phyloP scores from a whole-genome alignment of 2,797 vertebrate species.

The Bryconaethiops microstoma region DNA sequence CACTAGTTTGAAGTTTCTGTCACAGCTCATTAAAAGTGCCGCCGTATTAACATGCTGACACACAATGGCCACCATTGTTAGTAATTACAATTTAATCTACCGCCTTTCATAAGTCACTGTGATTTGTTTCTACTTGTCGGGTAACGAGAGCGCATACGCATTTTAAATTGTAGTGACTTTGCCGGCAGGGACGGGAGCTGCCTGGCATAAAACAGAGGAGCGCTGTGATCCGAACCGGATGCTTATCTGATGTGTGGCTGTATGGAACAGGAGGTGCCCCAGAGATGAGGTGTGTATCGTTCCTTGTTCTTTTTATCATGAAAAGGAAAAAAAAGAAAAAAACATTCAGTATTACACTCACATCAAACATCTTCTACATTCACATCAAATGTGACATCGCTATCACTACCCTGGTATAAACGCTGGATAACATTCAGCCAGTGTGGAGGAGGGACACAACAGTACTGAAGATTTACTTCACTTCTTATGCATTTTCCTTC shows the following conservation, averaged over 20 bases:
- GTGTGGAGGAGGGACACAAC: not conserved
- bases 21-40: slow-evolving; percentile 67
- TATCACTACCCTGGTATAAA: not conserved
- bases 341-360: not conserved
- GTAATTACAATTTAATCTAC: slow-evolving; percentile 49
- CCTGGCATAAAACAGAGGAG: slow-evolving; percentile 19
- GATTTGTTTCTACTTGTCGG: slow-evolving; percentile 36
- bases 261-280: not conserved
- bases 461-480: too few relatives aligned
- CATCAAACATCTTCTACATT: not conserved
- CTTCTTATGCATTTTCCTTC: too few relatives aligned
- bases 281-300: not conserved
- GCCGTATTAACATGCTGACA: slow-evolving; percentile 57
- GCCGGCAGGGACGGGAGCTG: slow-evolving; percentile 8
- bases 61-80: slow-evolving; percentile 47
- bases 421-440: not conserved
- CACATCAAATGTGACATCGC: not conserved
- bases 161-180: slow-evolving; percentile 24
- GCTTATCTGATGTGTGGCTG: not conserved
- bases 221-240: slow-evolving; percentile 11
- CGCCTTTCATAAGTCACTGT: slow-evolving; percentile 26
- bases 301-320: not conserved
- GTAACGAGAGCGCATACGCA: slow-evolving; percentile 28
- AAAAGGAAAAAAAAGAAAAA: not conserved
- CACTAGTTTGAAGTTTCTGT: slow-evolving; percentile 60